Evolutionary conservation across 1,140 invertebrate genomes (phyloP).

Genomic region (Asobara japonica): DNA sequence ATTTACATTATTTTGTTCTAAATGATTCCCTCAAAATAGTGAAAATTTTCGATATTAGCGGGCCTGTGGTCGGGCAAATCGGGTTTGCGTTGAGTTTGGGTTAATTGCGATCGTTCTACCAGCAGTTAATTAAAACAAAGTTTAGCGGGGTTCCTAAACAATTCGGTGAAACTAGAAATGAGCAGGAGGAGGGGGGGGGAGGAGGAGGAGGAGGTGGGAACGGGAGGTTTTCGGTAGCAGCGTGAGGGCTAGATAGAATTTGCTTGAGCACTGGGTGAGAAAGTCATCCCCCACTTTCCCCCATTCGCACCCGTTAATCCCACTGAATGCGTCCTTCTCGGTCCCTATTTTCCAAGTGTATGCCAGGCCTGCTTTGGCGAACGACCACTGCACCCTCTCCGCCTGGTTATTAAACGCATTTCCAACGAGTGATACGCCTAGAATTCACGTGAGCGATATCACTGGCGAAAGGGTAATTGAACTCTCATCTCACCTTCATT

Average conservation of each 20-base stretch:
- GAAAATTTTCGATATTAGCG: neutral
- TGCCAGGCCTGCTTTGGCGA: neutral
- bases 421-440: neutral
- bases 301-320: slow-evolving; percentile 1
- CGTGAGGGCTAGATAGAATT: neutral
- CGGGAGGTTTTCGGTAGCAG: neutral
- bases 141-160: slow-evolving; percentile 7
- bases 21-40: neutral
- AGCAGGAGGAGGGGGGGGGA: neutral
- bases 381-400: neutral
- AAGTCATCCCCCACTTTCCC: neutral
- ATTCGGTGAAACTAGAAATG: slow-evolving; percentile 17
- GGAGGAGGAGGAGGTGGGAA: neutral
- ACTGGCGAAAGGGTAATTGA: neutral
- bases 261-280: neutral
- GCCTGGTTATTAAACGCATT: slow-evolving; percentile 1
- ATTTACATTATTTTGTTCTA: too few species aligned
- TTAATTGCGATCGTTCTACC: slow-evolving; percentile 15
- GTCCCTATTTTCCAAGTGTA: slow-evolving; percentile 3
- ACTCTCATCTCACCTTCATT: neutral
- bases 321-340: neutral
- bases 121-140: slow-evolving; percentile 22
- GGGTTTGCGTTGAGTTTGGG: neutral
- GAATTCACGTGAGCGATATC: neutral
- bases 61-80: neutral